Percentiles rank a stretch among this genome's conserved stretches.
Evolutionary conservation across 2,888 invertebrate genomes (phyloP).

Genomic region (Ceramica pisi): DNA sequence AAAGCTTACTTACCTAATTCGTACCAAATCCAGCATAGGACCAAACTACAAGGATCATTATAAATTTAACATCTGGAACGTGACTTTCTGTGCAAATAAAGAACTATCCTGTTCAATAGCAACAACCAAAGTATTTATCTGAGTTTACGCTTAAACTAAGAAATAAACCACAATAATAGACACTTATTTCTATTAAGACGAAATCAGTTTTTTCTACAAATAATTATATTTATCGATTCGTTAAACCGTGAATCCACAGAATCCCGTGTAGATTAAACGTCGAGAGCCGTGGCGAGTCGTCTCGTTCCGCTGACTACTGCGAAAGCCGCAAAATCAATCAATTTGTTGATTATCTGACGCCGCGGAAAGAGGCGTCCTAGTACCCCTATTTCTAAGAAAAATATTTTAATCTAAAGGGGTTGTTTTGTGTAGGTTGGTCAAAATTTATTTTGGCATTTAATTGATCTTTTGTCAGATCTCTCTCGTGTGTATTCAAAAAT

Average conservation of each 20-base stretch:
- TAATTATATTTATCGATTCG: slow-evolving; percentile 45
- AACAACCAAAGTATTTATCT: not conserved
- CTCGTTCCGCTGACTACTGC: slow-evolving; percentile 28
- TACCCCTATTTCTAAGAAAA: slow-evolving; percentile 20
- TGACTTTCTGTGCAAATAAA: too few species aligned
- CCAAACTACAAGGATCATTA: too few species aligned
- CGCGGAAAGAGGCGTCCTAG: slow-evolving; percentile 6
- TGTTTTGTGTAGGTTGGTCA: not conserved
- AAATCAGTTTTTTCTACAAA: slow-evolving; percentile 8
- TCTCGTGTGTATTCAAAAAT: not conserved
- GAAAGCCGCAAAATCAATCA: slow-evolving; percentile 57
- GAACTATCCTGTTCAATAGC: too few species aligned
- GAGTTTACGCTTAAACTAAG: not conserved
- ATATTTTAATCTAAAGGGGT: not conserved
- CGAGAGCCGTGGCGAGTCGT: slow-evolving; percentile 33
- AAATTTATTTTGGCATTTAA: not conserved
- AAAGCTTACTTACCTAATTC: not conserved
- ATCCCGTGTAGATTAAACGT: slow-evolving; percentile 51
- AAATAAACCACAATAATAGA: slow-evolving; percentile 1
- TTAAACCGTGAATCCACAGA: slow-evolving; percentile 30
- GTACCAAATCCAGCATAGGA: not conserved
- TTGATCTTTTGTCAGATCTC: not conserved
- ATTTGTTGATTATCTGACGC: slow-evolving; percentile 56
- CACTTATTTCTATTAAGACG: not conserved
- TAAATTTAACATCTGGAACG: too few species aligned